phyloP scores from a whole-genome alignment of 2,888 invertebrate genomes.

The Pterostichus madidus region DNA sequence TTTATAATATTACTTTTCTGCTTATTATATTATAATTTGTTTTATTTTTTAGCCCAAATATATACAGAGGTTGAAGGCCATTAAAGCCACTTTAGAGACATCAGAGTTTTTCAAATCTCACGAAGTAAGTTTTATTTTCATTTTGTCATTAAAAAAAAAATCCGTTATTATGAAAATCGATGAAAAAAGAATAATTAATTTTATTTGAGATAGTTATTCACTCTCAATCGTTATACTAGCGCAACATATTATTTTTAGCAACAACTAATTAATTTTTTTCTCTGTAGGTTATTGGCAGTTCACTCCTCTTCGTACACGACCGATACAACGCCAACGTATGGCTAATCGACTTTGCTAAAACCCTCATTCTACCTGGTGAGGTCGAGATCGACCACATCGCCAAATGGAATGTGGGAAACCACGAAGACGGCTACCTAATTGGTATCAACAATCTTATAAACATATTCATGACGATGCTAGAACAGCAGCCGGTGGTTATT shows the following conservation, averaged over 20 bases:
- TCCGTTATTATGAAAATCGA: too few relatives aligned
- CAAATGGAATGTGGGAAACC: slow-evolving; percentile 96
- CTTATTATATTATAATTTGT: slow-evolving; percentile 45
- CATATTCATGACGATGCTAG: slow-evolving; percentile 85
- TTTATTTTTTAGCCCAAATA: slow-evolving; percentile 85
- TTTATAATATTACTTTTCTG: not conserved
- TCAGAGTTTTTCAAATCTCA: slow-evolving; percentile 95
- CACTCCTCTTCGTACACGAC: slow-evolving; percentile 96
- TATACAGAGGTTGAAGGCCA: slow-evolving; percentile 90
- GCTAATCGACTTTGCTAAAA: slow-evolving; percentile 99
- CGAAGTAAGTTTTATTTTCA: slow-evolving; percentile 80
- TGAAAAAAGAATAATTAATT: too few relatives aligned
- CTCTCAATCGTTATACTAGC: too few relatives aligned
- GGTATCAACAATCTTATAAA: slow-evolving; percentile 94
- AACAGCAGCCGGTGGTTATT: slow-evolving; percentile 75
- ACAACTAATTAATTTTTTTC: not conserved
- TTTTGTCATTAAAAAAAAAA: not conserved
- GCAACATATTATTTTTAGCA: too few relatives aligned
- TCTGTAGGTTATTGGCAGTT: slow-evolving; percentile 91
- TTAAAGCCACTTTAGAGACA: slow-evolving; percentile 89
- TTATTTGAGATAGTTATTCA: too few relatives aligned
- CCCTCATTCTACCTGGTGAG: slow-evolving; percentile 88
- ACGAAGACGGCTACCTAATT: slow-evolving; percentile 96
- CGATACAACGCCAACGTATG: slow-evolving; percentile 92
- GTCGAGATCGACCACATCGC: slow-evolving; percentile 88